phyloP scores from a whole-genome alignment of 2,113 vertebrate genomes.

The Tringa solitaria region DNA sequence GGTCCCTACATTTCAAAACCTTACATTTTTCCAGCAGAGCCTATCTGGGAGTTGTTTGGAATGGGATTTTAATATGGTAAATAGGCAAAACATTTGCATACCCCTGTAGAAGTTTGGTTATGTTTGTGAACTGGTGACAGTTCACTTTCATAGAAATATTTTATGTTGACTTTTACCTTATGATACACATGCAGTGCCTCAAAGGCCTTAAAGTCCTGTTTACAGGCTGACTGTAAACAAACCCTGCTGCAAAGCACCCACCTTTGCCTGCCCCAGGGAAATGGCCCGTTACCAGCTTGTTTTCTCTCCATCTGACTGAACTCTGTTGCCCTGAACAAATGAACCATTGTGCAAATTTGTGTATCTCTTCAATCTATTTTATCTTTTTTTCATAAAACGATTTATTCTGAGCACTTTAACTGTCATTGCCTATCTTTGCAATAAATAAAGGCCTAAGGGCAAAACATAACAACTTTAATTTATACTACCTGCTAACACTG shows the following conservation, averaged over 20 bases:
- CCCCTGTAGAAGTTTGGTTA: neutral
- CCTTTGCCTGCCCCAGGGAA: neutral
- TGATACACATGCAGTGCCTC: neutral
- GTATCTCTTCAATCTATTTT: conserved; percentile 9
- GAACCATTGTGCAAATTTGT: neutral
- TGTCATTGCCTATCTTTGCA: neutral
- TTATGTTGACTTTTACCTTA: neutral
- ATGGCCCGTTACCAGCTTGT: neutral
- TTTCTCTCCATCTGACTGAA: conserved; percentile 16
- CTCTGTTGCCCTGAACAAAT: conserved; percentile 10
- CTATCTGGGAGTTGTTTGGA: neutral
- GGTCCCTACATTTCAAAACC: neutral
- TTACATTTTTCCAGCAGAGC: neutral
- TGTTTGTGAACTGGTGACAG: neutral
- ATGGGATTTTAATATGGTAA: neutral
- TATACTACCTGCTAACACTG: conserved; percentile 2
- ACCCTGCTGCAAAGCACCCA: neutral
- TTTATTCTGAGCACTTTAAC: neutral
- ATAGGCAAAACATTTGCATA: neutral
- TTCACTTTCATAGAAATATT: neutral
- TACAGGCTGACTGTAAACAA: neutral
- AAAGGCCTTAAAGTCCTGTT: neutral
- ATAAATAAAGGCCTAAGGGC: conserved; percentile 15
- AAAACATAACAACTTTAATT: conserved; percentile 9
- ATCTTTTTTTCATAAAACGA: neutral